These are phyloP conservation scores for Gadus chalcogrammus DNA, from an alignment of 2,113 vertebrate species.

Conservation along the genomic window DNA sequence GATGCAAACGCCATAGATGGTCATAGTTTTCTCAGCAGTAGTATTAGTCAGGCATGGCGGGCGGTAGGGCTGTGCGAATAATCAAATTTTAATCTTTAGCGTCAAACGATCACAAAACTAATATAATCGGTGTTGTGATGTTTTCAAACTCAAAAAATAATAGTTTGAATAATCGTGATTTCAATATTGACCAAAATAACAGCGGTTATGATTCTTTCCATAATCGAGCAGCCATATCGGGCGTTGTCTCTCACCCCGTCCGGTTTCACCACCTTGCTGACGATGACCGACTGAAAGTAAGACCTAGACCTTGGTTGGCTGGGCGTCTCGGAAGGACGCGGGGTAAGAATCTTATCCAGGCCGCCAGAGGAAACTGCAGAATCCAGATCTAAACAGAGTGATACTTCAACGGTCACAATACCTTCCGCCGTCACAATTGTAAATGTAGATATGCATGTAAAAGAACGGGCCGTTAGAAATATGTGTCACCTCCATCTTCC, in stretches of 20 bases:
- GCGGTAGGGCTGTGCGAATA: too few species aligned
- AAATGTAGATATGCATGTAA: neutral
- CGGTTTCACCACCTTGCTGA: conserved; percentile 79
- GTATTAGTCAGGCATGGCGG: too few species aligned
- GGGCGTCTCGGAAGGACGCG: conserved; percentile 58
- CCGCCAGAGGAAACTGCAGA: conserved; percentile 66
- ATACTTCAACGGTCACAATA: neutral
- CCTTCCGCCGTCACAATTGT: neutral
- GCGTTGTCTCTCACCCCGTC: conserved; percentile 80
- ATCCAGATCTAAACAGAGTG: conserved; percentile 63
- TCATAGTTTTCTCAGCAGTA: too few species aligned
- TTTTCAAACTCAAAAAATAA: too few species aligned
- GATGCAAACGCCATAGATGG: too few species aligned
- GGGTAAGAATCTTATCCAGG: conserved; percentile 67
- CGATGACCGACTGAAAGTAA: conserved; percentile 82
- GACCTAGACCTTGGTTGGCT: conserved; percentile 65
- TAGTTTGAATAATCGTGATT: too few species aligned
- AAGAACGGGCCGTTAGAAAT: neutral
- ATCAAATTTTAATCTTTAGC: too few species aligned
- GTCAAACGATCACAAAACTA: too few species aligned
- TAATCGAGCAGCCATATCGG: too few species aligned
- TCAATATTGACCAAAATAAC: neutral
- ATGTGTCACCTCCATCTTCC: conserved; percentile 64
- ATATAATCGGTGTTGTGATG: too few species aligned
- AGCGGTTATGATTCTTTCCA: too few species aligned